Base-by-base conservation (phyloP, 2,888 invertebrate species). In the Encarsia formosa region DNA sequence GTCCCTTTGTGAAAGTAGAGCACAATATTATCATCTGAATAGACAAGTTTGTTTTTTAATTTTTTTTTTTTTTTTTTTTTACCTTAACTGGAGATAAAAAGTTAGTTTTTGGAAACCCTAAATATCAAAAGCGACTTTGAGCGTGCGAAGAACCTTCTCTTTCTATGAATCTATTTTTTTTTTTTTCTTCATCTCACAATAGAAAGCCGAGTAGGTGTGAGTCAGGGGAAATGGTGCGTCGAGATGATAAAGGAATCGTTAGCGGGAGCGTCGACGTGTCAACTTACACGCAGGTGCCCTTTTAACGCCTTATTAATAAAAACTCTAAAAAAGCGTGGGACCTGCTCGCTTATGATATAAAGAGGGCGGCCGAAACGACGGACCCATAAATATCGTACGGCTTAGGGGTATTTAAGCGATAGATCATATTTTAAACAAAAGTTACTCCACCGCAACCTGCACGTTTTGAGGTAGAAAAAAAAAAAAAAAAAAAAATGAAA, bases 371-470 rank as follows among this genome's bases (percentile, higher is more conserved):
- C 45, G 52, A 47, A 31, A 46, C 59, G 43, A 51, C 35, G 38
- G 35, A 45, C 61, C 61, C 69, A 70, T 69, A 72, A 71, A 70
- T 72, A n/a, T n/a, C 65, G 63, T 69, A 62, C 62, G 65, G 57
- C 65, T 66, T 65, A 59, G 68, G 8, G 5, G 64, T 66, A 67
- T 69, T 71, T 69, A 69, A 70, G 67, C 69, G 63, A 72, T 74
- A 73, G 69, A 73, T 73, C 74, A 73, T 71, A 65, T 71, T 71
- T 71, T 71, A 71, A 73, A 73, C 69, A 71, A 71, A 69, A 69
- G 68, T 68, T 59, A 5, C 26, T 6, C 26, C 5, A 26, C n/a
- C n/a, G n/a, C 59, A 54, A 54, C 58, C 49, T 53, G 52, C 52
- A 18, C 8, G 26, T 11, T 11, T 26, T 26, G 5, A 26, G 5